Evolutionary conservation across 2,113 vertebrate species (phyloP).

Genomic region (Neogale vison): DNA sequence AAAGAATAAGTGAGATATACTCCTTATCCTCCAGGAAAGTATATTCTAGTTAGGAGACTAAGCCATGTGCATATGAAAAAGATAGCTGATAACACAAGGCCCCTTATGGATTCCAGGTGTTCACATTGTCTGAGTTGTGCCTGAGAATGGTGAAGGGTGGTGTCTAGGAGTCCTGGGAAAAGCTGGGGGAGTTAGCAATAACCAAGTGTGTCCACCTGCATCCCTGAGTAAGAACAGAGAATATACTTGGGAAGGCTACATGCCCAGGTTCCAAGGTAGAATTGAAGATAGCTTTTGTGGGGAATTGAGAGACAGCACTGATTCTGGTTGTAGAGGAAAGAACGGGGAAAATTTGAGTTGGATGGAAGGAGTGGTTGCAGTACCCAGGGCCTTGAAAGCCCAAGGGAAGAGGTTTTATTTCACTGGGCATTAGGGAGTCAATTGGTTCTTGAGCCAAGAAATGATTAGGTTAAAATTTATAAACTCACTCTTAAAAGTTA

Average conservation of each 20-base stretch:
- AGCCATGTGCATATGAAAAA: not conserved
- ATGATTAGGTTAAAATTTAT: constrained; percentile 14
- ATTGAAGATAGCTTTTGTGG: not conserved
- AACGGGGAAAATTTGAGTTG: not conserved
- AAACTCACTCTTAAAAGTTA: not conserved
- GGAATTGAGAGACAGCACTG: not conserved
- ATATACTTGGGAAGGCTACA: not conserved
- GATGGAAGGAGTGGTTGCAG: not conserved
- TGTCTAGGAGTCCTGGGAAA: not conserved
- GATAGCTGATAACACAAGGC: not conserved
- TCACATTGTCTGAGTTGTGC: not conserved
- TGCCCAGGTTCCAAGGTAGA: not conserved
- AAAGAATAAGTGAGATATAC: not conserved
- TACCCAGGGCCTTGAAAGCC: not conserved
- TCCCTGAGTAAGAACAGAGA: not conserved
- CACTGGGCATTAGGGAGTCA: not conserved
- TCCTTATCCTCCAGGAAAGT: not conserved
- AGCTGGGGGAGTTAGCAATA: not conserved
- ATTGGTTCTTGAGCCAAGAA: not conserved
- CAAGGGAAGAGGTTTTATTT: not conserved
- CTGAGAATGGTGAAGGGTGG: not conserved
- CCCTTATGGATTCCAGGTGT: not conserved
- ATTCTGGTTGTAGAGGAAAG: not conserved
- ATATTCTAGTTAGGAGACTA: constrained; percentile 5
- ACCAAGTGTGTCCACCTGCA: not conserved